Percentiles rank a stretch among this genome's conserved stretches.
phyloP scores from a whole-genome alignment of 2,797 vertebrate genomes.

The Artibeus lituratus region DNA sequence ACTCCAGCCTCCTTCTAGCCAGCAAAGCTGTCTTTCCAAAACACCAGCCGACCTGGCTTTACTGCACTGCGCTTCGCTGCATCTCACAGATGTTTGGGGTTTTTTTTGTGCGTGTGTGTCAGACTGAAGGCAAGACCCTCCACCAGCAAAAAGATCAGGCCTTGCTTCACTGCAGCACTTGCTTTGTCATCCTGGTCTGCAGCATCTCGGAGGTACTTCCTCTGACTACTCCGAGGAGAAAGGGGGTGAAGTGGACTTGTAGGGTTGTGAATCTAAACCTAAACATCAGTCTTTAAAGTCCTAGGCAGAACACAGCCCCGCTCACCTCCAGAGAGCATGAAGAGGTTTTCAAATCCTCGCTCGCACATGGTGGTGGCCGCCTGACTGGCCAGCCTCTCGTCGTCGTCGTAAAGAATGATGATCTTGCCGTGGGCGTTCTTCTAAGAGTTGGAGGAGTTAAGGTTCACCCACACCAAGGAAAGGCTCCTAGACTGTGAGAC shows the following conservation, averaged over 20 bases:
- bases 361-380: conserved; percentile 95
- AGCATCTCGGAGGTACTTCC: no score
- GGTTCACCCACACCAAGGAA: conserved; percentile 26
- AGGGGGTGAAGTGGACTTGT: not conserved
- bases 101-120: not conserved
- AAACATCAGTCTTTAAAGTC: not conserved
- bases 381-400: conserved; percentile 93
- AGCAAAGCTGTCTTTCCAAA: not conserved
- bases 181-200: not conserved
- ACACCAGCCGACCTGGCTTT: not conserved
- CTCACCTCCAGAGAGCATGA: conserved; percentile 96
- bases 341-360: conserved; percentile 95
- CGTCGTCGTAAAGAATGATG: conserved; percentile 95
- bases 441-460: conserved; percentile 83
- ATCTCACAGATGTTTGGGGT: not conserved
- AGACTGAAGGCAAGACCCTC: not conserved
- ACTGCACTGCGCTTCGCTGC: not conserved
- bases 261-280: not conserved
- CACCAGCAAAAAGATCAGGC: not conserved
- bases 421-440: conserved; percentile 94
- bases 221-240: not conserved
- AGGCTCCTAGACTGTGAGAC: not conserved
- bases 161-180: not conserved
- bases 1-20: not conserved
- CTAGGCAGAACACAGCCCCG: not conserved